Evolutionary conservation across 1,140 invertebrate genomes (phyloP), one percentile per base, ranked within the genome.

Genomic region (Drosophila navojoa): DNA sequence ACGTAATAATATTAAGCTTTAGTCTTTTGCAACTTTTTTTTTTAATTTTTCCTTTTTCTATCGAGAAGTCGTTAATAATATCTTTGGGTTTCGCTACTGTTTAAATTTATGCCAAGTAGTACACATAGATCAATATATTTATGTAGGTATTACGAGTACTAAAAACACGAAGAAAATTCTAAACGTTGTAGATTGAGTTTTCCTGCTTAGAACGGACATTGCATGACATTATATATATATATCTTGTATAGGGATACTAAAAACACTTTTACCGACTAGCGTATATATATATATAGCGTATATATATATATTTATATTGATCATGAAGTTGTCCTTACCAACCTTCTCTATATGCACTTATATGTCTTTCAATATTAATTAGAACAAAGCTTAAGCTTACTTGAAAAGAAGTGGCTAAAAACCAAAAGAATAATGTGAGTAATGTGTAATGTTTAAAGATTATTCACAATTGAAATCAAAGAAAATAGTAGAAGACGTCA

Each of bases 21-120:
- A 81, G 79, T 82, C 87, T 79, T 76, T 82, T 71, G 79, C 79
- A 77, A 87, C 82, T 87, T 87, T 81, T 73, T 85, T 71, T 16
- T 16, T 45, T 16, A 16, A 16, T 16, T 45, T 45, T 16, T 45
- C 13, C 2, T 15, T 6, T 44, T 5, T n/a, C 59, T 82, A 49
- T 73, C 55, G 50, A 73, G 54, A 74, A 76, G 73, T 76, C 67
- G 60, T 67, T 84, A 74, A 81, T 85, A 86, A 86, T 86, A 86
- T 86, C 82, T 86, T 86, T 86, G 82, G 82, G 82, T 78, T 81
- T 86, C 73, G 81, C 81, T 86, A 86, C 75, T 60, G 67, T 62
- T 70, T 80, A 58, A 71, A 66, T 52, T 64, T 52, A 76, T 69
- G 71, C 58, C 71, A 54, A 68, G 70, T 60, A 79, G 76, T 76